Evolutionary conservation across 2,888 invertebrate genomes (phyloP).

Genomic region (Cremastinae sp.): DNA sequence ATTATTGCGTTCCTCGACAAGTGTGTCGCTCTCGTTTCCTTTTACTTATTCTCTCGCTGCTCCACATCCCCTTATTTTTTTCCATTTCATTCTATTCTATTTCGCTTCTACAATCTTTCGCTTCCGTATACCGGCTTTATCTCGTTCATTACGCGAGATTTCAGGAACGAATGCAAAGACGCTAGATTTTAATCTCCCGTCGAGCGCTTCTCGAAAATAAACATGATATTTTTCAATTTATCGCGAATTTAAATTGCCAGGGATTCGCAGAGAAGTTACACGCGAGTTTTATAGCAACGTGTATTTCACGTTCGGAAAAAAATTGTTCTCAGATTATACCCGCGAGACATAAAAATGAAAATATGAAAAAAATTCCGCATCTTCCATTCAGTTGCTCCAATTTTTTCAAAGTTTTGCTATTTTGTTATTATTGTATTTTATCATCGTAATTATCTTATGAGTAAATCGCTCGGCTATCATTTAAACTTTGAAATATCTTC

Average conservation of each 20-base stretch:
- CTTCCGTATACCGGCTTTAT: background rate
- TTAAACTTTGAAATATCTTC: too few relatives aligned
- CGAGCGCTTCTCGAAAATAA: conserved; percentile 5
- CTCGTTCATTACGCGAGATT: conserved; percentile 3
- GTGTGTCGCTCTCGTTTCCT: background rate
- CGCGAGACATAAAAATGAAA: too few relatives aligned
- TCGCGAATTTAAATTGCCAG: conserved; percentile 26
- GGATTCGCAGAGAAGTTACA: conserved; percentile 29
- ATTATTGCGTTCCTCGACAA: conserved; percentile 4
- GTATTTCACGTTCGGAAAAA: background rate
- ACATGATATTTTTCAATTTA: conserved; percentile 40
- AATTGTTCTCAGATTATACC: too few relatives aligned
- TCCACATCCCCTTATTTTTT: too few relatives aligned
- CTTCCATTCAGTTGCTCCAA: too few relatives aligned
- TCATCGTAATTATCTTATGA: too few relatives aligned
- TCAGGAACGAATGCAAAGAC: conserved; percentile 5
- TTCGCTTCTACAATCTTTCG: conserved; percentile 2
- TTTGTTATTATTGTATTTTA: too few relatives aligned
- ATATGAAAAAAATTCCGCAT: too few relatives aligned
- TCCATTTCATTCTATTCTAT: too few relatives aligned
- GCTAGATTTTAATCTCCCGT: conserved; percentile 29
- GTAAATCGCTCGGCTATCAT: too few relatives aligned
- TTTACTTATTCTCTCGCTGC: background rate
- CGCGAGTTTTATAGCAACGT: conserved; percentile 3
- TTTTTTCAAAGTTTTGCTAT: too few relatives aligned